Percentiles rank a stretch among this genome's conserved stretches.
Conservation (phyloP, 2,113 vertebrate species). For the Eublepharis macularius region DNA sequence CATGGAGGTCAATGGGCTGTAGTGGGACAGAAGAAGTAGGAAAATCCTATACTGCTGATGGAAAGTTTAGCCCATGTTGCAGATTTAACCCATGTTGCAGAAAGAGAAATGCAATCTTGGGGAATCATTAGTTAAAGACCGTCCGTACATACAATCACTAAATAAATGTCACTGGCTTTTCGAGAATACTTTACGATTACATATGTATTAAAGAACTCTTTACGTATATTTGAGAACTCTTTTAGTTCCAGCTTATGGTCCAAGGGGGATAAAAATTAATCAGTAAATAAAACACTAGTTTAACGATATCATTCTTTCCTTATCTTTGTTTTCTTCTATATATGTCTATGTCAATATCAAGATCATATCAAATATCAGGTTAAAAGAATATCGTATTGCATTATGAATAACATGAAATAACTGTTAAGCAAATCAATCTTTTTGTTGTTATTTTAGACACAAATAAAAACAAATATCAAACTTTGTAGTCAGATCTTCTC, state of each 20-base stretch:
- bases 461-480: not conserved
- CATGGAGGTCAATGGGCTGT: too few relatives aligned
- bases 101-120: too few relatives aligned
- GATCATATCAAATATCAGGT: not conserved
- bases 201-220: too few relatives aligned
- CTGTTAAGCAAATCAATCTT: not conserved
- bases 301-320: not conserved
- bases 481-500: not conserved
- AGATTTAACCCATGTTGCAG: too few relatives aligned
- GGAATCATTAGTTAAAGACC: too few relatives aligned
- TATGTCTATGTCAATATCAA: not conserved
- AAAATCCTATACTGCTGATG: too few relatives aligned
- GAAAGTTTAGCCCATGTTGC: too few relatives aligned
- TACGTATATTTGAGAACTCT: too few relatives aligned
- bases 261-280: not conserved
- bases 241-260: not conserved
- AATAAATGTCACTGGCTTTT: too few relatives aligned
- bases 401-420: not conserved
- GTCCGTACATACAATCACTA: too few relatives aligned
- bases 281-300: not conserved
- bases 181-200: too few relatives aligned
- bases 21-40: too few relatives aligned
- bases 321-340: not conserved
- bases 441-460: not conserved
- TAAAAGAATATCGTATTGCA: not conserved